Evolutionary conservation across 1,140 invertebrate species (phyloP).

Genomic region (Zophobas atratus): DNA sequence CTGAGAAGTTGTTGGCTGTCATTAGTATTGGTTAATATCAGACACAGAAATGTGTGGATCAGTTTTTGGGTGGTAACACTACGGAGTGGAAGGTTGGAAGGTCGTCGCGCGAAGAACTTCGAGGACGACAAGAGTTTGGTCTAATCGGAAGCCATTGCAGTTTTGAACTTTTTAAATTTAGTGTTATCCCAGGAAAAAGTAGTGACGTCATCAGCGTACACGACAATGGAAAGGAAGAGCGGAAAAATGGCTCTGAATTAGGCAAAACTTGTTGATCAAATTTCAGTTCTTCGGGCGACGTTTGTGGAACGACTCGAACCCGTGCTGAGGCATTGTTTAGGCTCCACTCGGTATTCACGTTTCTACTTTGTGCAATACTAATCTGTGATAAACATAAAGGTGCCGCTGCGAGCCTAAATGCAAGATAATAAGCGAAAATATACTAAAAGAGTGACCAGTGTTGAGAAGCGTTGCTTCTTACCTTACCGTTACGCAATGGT

Average conservation of each 20-base stretch:
- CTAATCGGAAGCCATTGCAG: too few species aligned
- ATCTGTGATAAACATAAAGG: conserved; percentile 59
- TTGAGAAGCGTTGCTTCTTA: conserved; percentile 38
- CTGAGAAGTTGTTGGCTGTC: conserved; percentile 57
- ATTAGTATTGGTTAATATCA: conserved; percentile 30
- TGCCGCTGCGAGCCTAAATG: conserved; percentile 18
- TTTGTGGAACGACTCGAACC: too few species aligned
- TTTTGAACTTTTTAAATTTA: too few species aligned
- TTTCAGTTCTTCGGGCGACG: too few species aligned
- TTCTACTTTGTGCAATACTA: conserved; percentile 61
- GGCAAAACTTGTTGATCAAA: too few species aligned
- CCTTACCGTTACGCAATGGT: conserved; percentile 21
- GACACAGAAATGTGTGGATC: background rate
- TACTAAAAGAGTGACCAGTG: conserved; percentile 1
- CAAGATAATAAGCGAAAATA: conserved; percentile 14
- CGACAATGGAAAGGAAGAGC: too few species aligned
- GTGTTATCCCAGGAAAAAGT: too few species aligned
- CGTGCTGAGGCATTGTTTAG: background rate
- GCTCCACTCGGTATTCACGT: background rate
- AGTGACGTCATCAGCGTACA: too few species aligned
- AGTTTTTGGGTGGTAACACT: conserved; percentile 49
- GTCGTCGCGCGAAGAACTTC: too few species aligned
- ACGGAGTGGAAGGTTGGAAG: too few species aligned
- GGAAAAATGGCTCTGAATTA: too few species aligned
- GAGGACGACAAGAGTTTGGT: too few species aligned